Evolutionary conservation across 2,888 invertebrate genomes (phyloP).

Genomic region (Drosophila suboccidentalis): DNA sequence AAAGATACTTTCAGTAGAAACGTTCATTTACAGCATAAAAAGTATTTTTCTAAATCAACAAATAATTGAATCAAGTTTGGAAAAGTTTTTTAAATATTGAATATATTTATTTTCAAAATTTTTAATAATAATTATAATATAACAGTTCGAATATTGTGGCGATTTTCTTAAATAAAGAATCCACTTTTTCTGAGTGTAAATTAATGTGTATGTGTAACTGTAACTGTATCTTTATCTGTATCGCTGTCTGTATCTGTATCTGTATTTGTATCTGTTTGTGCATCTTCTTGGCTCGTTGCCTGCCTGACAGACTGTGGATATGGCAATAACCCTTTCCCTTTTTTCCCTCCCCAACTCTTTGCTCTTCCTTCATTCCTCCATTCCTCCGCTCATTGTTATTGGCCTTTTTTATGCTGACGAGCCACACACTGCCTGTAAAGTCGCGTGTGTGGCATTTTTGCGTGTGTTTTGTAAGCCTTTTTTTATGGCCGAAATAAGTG

Average conservation of each 20-base stretch:
- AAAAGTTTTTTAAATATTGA: too few relatives aligned
- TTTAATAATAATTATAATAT: too few relatives aligned
- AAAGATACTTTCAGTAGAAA: not conserved
- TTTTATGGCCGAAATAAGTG: conserved; percentile 48
- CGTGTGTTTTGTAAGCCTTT: conserved; percentile 66
- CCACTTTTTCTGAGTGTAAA: not conserved
- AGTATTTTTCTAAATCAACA: too few relatives aligned
- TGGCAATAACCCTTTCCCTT: conserved; percentile 23
- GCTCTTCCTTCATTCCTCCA: not conserved
- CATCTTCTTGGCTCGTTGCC: conserved; percentile 42
- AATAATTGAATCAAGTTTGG: not conserved
- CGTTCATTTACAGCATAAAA: too few relatives aligned
- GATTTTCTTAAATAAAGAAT: too few relatives aligned
- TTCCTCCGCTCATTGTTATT: conserved; percentile 15
- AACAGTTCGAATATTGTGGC: too few relatives aligned
- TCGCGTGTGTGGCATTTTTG: conserved; percentile 56
- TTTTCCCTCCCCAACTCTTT: not conserved
- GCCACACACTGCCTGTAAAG: conserved; percentile 46
- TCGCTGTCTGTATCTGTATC: conserved; percentile 17
- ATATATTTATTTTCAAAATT: too few relatives aligned
- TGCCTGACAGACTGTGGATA: conserved; percentile 31
- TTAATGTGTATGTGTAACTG: not conserved
- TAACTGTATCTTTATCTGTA: not conserved
- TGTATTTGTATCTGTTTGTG: conserved; percentile 15
- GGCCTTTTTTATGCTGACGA: conserved; percentile 48